Evolutionary conservation across 2,888 invertebrate species (phyloP).

Genomic region (Empis stercorea): DNA sequence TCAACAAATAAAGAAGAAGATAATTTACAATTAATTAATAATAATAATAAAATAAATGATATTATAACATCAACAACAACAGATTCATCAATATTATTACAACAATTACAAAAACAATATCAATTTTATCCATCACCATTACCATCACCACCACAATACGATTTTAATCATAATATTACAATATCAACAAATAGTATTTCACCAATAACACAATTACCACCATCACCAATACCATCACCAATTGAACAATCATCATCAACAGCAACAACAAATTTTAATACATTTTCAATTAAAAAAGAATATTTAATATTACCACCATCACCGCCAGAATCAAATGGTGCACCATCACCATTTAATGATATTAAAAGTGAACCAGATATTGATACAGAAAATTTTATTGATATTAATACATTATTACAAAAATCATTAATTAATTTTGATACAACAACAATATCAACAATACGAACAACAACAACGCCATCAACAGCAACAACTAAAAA

Average conservation of each 20-base stretch:
- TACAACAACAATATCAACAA: constrained; percentile 16
- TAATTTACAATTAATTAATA: not conserved
- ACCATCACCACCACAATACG: constrained; percentile 31
- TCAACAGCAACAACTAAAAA: not conserved
- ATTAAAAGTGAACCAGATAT: constrained; percentile 33
- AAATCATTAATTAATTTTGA: constrained; percentile 15
- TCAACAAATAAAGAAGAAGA: constrained; percentile 11
- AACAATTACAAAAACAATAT: constrained; percentile 18
- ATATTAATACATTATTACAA: constrained; percentile 27
- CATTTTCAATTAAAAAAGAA: constrained; percentile 38
- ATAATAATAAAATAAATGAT: constrained; percentile 11
- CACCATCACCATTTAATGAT: constrained; percentile 37
- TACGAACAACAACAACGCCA: constrained; percentile 11
- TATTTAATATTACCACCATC: constrained; percentile 43
- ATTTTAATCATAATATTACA: constrained; percentile 10
- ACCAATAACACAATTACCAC: constrained; percentile 11
- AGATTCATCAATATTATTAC: constrained; percentile 14
- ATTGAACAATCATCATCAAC: constrained; percentile 17
- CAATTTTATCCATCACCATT: constrained; percentile 27
- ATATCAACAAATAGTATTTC: not conserved
- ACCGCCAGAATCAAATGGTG: constrained; percentile 44
- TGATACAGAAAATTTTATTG: constrained; percentile 28
- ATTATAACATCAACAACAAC: constrained; percentile 7
- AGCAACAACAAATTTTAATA: constrained; percentile 11
- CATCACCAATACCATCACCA: constrained; percentile 31